phyloP scores from a whole-genome alignment of 2,888 invertebrate species.

The Dromius quadrimaculatus region DNA sequence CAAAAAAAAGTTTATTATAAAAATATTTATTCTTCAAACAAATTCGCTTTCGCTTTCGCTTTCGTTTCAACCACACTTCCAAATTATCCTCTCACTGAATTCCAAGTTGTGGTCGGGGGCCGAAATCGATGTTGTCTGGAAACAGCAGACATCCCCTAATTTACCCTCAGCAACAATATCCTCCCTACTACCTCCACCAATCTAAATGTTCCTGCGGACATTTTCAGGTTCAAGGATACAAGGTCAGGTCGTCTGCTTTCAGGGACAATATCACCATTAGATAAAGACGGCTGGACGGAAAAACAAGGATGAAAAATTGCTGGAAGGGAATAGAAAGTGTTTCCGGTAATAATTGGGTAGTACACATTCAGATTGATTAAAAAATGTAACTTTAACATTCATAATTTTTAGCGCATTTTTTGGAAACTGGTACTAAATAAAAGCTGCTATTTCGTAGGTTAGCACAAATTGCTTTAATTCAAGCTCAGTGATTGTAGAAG shows the following conservation, averaged over 20 bases:
- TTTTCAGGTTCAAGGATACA: constrained; percentile 53
- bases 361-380: neutral
- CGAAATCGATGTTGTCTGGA: constrained; percentile 49
- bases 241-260: constrained; percentile 26
- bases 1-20: too few species aligned
- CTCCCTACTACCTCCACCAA: constrained; percentile 34
- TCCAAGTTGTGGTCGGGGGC: constrained; percentile 58
- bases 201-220: neutral
- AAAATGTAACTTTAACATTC: too few species aligned
- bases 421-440: too few species aligned
- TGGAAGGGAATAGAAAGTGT: neutral
- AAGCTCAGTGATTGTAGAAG: too few species aligned
- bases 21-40: too few species aligned
- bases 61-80: too few species aligned
- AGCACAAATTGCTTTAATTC: too few species aligned
- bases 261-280: neutral
- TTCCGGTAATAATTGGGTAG: neutral
- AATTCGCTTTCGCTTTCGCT: too few species aligned
- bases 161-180: neutral
- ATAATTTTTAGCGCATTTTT: too few species aligned
- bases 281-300: neutral
- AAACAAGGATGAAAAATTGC: neutral
- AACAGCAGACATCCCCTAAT: neutral
- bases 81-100: too few species aligned
- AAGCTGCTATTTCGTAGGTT: too few species aligned